These are phyloP conservation scores for Oligia latruncula DNA, from an alignment of 2,888 invertebrate species.

Conservation along the genomic window DNA sequence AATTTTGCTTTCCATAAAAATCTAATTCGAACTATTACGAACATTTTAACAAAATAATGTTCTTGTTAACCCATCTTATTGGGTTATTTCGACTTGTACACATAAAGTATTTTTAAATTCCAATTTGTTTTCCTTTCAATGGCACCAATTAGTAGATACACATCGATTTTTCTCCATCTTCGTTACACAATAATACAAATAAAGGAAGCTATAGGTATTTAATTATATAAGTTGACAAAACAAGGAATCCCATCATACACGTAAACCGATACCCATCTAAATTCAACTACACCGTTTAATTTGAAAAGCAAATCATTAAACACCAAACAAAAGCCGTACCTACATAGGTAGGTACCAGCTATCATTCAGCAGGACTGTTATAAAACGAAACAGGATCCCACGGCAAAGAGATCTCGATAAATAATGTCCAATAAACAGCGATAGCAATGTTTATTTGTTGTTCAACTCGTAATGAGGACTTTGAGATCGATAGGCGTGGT, in stretches of 20 bases:
- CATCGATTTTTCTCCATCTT: background rate
- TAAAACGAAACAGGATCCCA: conserved; percentile 52
- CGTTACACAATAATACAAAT: background rate
- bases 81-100: no score
- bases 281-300: background rate
- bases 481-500: conserved; percentile 57
- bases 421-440: conserved; percentile 82
- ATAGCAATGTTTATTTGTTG: conserved; percentile 81
- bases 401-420: conserved; percentile 73
- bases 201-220: background rate
- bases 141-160: no score
- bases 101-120: no score
- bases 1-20: no score
- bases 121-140: no score
- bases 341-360: background rate
- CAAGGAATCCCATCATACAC: background rate
- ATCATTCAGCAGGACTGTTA: conserved; percentile 37
- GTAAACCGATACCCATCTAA: background rate
- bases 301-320: conserved; percentile 26
- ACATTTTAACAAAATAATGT: no score
- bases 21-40: no score
- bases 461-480: conserved; percentile 81
- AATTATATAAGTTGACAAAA: no score
- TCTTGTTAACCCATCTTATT: no score
- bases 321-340: conserved; percentile 12